A percentile compares a stretch with the other conserved stretches of the same genome.
These are phyloP conservation scores for Tachyglossus aculeatus DNA, from an alignment of 2,797 vertebrate genomes.

Conservation along the genomic window DNA sequence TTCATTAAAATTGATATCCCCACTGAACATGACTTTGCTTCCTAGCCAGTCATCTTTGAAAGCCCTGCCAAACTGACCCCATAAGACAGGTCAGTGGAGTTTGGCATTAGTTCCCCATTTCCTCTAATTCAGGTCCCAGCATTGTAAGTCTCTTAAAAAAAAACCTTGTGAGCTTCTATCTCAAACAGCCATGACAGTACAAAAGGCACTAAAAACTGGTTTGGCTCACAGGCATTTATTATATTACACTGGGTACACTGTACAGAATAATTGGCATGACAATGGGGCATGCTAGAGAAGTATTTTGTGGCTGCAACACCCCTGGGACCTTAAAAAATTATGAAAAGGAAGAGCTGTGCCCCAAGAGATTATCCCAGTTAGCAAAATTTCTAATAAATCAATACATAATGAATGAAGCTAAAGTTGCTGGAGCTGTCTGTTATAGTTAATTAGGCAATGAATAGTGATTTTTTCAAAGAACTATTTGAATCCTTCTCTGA, in stretches of 20 bases:
- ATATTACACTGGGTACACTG: not conserved
- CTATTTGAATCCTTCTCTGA: slow-evolving; percentile 14
- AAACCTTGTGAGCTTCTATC: not conserved
- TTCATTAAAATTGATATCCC: slow-evolving; percentile 5
- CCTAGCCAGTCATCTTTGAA: slow-evolving; percentile 2
- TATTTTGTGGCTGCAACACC: not conserved
- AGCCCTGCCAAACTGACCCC: not conserved
- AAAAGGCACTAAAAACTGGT: not conserved
- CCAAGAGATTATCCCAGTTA: not conserved
- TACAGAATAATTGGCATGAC: not conserved
- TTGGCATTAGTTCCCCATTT: not conserved
- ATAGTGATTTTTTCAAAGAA: slow-evolving; percentile 8
- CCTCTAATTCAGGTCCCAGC: not conserved
- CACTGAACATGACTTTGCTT: not conserved
- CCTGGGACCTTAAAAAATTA: not conserved
- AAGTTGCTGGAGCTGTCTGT: not conserved
- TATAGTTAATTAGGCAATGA: slow-evolving; percentile 17
- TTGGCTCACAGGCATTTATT: not conserved
- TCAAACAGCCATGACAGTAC: not conserved
- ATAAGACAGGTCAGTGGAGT: not conserved
- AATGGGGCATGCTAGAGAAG: not conserved
- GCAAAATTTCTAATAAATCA: not conserved
- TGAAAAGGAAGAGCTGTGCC: not conserved
- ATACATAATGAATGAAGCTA: not conserved
- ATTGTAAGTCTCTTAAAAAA: slow-evolving; percentile 17